phyloP scores from a whole-genome alignment of 1,140 invertebrate genomes.

The Drosophila simulans region DNA sequence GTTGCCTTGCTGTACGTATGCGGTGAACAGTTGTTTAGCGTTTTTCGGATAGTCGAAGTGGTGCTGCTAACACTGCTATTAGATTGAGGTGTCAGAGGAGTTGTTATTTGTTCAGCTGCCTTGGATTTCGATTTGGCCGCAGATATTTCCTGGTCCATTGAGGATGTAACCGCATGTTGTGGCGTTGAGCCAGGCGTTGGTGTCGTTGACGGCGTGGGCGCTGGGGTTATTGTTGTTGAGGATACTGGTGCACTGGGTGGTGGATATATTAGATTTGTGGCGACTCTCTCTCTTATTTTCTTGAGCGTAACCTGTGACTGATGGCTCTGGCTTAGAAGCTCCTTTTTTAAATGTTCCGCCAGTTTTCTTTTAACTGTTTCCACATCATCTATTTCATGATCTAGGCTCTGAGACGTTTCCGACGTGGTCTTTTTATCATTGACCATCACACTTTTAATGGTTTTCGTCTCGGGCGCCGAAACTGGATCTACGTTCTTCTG shows the following conservation, averaged over 20 bases:
- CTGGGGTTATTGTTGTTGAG: slow-evolving; percentile 48
- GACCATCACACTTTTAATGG: background rate
- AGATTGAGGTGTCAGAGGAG: slow-evolving; percentile 52
- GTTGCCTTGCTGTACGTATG: slow-evolving; percentile 44
- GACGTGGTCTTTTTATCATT: slow-evolving; percentile 2
- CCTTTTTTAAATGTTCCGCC: slow-evolving; percentile 51
- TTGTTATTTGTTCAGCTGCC: slow-evolving; percentile 10
- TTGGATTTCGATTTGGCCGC: slow-evolving; percentile 10
- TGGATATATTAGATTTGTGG: slow-evolving; percentile 59
- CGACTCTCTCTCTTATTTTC: slow-evolving; percentile 33
- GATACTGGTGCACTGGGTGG: slow-evolving; percentile 49
- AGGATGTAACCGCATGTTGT: slow-evolving; percentile 20
- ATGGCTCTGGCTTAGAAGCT: slow-evolving; percentile 39
- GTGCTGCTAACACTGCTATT: slow-evolving; percentile 56
- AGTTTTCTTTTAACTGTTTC: slow-evolving; percentile 51
- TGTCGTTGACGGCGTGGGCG: slow-evolving; percentile 56
- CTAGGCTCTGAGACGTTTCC: background rate
- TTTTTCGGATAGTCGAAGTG: slow-evolving; percentile 35
- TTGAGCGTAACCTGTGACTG: slow-evolving; percentile 42
- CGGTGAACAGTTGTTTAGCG: slow-evolving; percentile 30
- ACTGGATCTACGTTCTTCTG: background rate
- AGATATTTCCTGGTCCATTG: slow-evolving; percentile 9
- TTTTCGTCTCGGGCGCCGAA: background rate
- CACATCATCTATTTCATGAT: slow-evolving; percentile 15
- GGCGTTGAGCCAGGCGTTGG: slow-evolving; percentile 20